phyloP scores from a whole-genome alignment of 2,888 invertebrate genomes.

The Volucella bombylans region DNA sequence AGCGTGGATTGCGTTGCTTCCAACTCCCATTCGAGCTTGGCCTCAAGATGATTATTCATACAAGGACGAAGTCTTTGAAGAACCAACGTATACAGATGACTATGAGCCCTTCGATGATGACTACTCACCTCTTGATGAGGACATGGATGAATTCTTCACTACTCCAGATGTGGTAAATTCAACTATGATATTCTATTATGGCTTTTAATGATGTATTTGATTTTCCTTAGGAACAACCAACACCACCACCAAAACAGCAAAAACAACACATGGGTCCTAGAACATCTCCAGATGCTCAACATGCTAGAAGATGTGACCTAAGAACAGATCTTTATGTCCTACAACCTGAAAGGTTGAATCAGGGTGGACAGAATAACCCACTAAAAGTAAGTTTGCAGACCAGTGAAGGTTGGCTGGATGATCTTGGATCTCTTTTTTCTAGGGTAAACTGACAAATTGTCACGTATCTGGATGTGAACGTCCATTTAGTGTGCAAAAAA shows the following conservation, averaged over 20 bases:
- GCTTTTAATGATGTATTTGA: background rate
- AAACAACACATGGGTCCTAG: constrained; percentile 80
- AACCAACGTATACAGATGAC: constrained; percentile 81
- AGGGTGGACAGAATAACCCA: constrained; percentile 90
- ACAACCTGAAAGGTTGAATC: constrained; percentile 91
- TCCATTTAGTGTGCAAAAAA: constrained; percentile 95
- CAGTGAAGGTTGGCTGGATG: background rate
- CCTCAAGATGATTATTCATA: constrained; percentile 81
- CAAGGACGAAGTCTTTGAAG: constrained; percentile 80
- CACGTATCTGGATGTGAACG: constrained; percentile 94
- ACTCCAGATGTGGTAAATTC: constrained; percentile 80
- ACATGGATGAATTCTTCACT: constrained; percentile 81
- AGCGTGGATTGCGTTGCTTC: constrained; percentile 80
- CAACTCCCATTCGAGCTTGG: constrained; percentile 80
- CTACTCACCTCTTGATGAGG: constrained; percentile 80
- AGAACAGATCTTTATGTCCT: constrained; percentile 93
- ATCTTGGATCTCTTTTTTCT: constrained; percentile 27
- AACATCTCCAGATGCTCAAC: constrained; percentile 84
- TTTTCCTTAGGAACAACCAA: constrained; percentile 79
- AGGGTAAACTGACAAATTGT: constrained; percentile 93
- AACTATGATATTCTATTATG: background rate
- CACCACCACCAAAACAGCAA: constrained; percentile 80
- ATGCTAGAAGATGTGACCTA: constrained; percentile 92
- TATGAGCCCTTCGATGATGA: constrained; percentile 81
- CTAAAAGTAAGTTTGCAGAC: constrained; percentile 84